Base-by-base conservation (phyloP, 2,113 vertebrate genomes). In the Sinocyclocheilus grahami region DNA sequence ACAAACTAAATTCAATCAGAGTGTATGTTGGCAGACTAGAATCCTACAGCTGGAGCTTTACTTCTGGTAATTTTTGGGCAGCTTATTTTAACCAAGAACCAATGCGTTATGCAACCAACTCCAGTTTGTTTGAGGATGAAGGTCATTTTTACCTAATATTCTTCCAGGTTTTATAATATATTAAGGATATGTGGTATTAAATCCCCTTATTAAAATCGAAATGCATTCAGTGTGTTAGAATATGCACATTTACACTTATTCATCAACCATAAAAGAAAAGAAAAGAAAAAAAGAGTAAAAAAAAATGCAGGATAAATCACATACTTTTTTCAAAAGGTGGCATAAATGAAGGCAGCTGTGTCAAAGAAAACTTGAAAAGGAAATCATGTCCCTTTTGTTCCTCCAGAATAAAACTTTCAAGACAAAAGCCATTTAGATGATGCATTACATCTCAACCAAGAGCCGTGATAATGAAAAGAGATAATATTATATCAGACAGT, bases 401-500 rank as follows among this genome's bases (percentile, higher is more conserved):
- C 42, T 48, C 11, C 27, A 48, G 20, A 83, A 72, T 11, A 72
- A 83, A 83, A 69, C 62, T 30, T 83, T 72, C 46, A 72, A 83
- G 82, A 83, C 67, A 55, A 72, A 83, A 83, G 48, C 46, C 1
- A 39, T 79, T 86, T 71, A 55, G 48, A 69, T 71, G 27, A 86
- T 79, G 51, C 65, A 86, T 80, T 79, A 72, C 48, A 71, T 55
- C 65, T 80, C 77, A 86, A 80, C 48, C 65, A 42, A 71, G 48
- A 71, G 77, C 18, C 8, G 33, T 79, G 76, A 42, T 86, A 39
- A 86, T 86, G 63, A 86, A 86, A 86, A 72, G 48, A 27, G 27
- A 86, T 79, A 55, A 79, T 86, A 79, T 85, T 79, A 79, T 71
- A 80, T 80, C 84, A 69, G 33, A 81, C 53, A 20, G 24, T 55